phyloP scores from a whole-genome alignment of 2,797 vertebrate species.

The Erpetoichthys calabaricus region DNA sequence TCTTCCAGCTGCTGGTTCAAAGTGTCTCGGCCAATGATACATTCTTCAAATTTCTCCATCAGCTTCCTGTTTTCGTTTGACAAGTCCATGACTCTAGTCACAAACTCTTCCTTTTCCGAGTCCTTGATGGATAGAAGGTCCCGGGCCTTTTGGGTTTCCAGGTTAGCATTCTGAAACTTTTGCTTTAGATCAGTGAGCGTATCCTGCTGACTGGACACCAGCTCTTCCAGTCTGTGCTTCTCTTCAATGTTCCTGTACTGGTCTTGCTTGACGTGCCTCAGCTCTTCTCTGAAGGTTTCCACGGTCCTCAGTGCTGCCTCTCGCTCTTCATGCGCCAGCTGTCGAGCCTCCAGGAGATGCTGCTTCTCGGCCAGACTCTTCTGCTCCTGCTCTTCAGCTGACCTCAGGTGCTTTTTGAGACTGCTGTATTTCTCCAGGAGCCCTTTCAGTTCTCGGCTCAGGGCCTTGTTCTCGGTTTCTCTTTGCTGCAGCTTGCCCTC shows the following conservation, averaged over 20 bases:
- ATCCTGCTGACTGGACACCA: conserved; percentile 8
- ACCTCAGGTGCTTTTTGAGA: conserved; percentile 14
- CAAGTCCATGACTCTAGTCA: conserved; percentile 10
- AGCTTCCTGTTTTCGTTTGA: conserved; percentile 12
- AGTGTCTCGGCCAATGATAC: conserved; percentile 11
- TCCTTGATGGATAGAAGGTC: conserved; percentile 10
- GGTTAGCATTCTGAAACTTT: conserved; percentile 10
- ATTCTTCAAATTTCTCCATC: conserved; percentile 10
- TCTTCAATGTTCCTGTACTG: conserved; percentile 6
- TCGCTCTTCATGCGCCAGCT: conserved; percentile 13
- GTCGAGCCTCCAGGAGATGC: conserved; percentile 12
- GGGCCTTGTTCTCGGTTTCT: background rate
- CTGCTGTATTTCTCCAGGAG: conserved; percentile 24
- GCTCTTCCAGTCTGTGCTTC: conserved; percentile 13
- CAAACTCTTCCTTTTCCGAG: conserved; percentile 7
- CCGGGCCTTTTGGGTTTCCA: conserved; percentile 16
- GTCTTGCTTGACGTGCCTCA: conserved; percentile 14
- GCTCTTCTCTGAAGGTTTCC: conserved; percentile 5
- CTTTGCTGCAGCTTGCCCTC: background rate
- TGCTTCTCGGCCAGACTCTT: conserved; percentile 14
- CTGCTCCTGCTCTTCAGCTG: conserved; percentile 12
- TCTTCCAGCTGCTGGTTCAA: conserved; percentile 10
- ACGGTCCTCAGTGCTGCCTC: conserved; percentile 11
- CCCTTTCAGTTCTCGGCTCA: conserved; percentile 15
- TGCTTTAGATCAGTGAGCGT: conserved; percentile 13